Percentiles rank a stretch among this genome's conserved stretches.
These are phyloP conservation scores for Drosophila malerkotliana DNA, from an alignment of 1,140 invertebrate species.

Conservation along the genomic window DNA sequence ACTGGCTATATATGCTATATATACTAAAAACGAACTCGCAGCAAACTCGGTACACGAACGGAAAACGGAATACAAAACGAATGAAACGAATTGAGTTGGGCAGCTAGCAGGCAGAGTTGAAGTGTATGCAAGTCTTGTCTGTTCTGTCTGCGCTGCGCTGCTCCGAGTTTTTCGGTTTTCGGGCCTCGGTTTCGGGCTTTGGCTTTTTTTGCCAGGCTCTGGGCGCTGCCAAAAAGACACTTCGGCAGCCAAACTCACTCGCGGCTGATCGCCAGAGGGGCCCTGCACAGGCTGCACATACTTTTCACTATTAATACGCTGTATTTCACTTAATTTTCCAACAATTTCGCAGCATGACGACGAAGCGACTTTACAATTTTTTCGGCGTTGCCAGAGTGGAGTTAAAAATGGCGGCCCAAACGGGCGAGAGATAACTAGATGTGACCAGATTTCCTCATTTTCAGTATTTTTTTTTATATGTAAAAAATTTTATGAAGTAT, in stretches of 20 bases:
- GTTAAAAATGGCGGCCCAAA: constrained; percentile 40
- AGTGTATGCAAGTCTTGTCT: constrained; percentile 69
- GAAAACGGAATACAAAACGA: constrained; percentile 45
- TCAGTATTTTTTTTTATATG: too few relatives aligned
- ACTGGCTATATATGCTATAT: constrained; percentile 59
- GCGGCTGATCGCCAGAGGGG: constrained; percentile 45
- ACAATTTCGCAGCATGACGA: constrained; percentile 71
- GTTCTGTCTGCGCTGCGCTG: constrained; percentile 39
- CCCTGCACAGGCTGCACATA: constrained; percentile 63
- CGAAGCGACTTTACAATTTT: constrained; percentile 66
- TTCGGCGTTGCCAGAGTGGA: constrained; percentile 16
- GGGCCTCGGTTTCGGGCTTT: constrained; percentile 8
- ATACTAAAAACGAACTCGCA: constrained; percentile 76
- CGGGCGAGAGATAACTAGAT: constrained; percentile 33
- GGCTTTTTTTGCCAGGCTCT: constrained; percentile 45
- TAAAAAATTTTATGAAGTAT: too few relatives aligned
- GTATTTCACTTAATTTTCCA: constrained; percentile 73
- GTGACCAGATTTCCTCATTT: background rate
- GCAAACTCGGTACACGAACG: constrained; percentile 66
- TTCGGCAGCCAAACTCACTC: constrained; percentile 41
- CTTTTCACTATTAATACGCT: constrained; percentile 55
- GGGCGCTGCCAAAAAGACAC: constrained; percentile 35
- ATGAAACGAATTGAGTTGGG: constrained; percentile 32
- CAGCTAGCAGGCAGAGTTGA: constrained; percentile 22
- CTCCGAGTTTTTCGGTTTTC: constrained; percentile 50